Percentiles rank a stretch among this genome's conserved stretches.
Evolutionary conservation across 2,888 invertebrate genomes (phyloP).

Genomic region (Drosophila barbarae): DNA sequence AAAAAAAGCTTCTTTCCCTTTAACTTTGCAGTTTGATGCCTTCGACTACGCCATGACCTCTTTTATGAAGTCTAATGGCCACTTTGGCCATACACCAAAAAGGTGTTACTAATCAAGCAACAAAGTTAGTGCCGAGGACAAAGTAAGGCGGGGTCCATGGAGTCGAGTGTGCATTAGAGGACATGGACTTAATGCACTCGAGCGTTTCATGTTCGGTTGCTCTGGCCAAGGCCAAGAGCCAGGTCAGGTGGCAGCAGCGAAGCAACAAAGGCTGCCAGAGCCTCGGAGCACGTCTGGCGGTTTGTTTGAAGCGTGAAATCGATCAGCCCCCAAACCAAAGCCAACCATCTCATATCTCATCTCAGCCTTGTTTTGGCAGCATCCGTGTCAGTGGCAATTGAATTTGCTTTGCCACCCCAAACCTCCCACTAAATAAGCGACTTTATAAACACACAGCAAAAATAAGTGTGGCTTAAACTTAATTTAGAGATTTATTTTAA

Average conservation of each 20-base stretch:
- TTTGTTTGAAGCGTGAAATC: constrained; percentile 57
- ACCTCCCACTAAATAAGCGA: not conserved
- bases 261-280: constrained; percentile 15
- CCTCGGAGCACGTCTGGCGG: constrained; percentile 39
- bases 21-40: no score
- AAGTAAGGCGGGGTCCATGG: constrained; percentile 24
- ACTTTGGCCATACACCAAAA: constrained; percentile 11
- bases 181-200: constrained; percentile 39
- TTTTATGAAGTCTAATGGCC: not conserved
- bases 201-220: constrained; percentile 17
- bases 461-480: not conserved
- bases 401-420: constrained; percentile 42
- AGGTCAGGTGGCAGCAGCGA: constrained; percentile 37
- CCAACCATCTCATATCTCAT: constrained; percentile 10
- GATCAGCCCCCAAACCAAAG: constrained; percentile 48
- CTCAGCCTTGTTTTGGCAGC: constrained; percentile 37
- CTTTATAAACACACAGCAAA: not conserved
- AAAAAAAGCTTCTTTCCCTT: not conserved
- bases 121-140: constrained; percentile 30
- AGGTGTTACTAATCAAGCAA: constrained; percentile 46
- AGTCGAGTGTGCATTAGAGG: constrained; percentile 19
- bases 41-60: not conserved
- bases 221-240: constrained; percentile 41
- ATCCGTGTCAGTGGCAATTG: constrained; percentile 61
- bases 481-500: not conserved